These are phyloP conservation scores for Plectrocnemia conspersa DNA, from an alignment of 1,140 invertebrate species.

Conservation along the genomic window DNA sequence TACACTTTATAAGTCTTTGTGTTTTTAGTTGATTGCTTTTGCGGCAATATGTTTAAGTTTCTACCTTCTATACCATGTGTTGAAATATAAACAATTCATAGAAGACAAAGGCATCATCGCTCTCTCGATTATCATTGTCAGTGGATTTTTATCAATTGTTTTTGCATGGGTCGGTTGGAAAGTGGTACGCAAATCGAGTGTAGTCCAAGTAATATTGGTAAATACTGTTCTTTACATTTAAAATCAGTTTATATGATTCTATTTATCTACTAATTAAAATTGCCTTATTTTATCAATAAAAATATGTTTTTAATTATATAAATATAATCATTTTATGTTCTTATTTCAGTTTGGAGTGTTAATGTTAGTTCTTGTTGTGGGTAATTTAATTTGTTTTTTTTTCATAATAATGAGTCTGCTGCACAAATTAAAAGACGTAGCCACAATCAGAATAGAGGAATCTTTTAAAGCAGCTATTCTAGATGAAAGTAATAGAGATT, in stretches of 20 bases:
- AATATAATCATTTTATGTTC: constrained; percentile 10
- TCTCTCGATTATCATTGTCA: constrained; percentile 46
- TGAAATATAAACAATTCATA: constrained; percentile 49
- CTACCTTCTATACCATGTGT: constrained; percentile 51
- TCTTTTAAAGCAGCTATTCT: too few relatives aligned
- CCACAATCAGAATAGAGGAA: too few relatives aligned
- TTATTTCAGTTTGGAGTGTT: constrained; percentile 47
- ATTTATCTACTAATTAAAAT: constrained; percentile 7
- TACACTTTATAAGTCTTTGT: constrained; percentile 30
- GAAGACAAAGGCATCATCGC: constrained; percentile 48
- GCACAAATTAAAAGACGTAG: too few relatives aligned
- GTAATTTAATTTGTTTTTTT: constrained; percentile 49
- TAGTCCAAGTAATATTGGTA: constrained; percentile 51
- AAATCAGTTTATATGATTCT: constrained; percentile 21
- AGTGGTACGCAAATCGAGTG: constrained; percentile 49
- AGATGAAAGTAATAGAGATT: too few relatives aligned
- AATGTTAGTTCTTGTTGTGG: constrained; percentile 44
- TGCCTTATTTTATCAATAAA: constrained; percentile 14
- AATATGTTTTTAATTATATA: background rate
- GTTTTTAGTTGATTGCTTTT: constrained; percentile 51
- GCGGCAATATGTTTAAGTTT: constrained; percentile 47
- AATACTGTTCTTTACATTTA: constrained; percentile 29
- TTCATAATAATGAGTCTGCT: too few relatives aligned
- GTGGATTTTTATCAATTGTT: constrained; percentile 50
- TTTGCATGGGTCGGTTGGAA: constrained; percentile 53